Evolutionary conservation across 1,140 invertebrate genomes (phyloP).

Genomic region (Anoplophora glabripennis): DNA sequence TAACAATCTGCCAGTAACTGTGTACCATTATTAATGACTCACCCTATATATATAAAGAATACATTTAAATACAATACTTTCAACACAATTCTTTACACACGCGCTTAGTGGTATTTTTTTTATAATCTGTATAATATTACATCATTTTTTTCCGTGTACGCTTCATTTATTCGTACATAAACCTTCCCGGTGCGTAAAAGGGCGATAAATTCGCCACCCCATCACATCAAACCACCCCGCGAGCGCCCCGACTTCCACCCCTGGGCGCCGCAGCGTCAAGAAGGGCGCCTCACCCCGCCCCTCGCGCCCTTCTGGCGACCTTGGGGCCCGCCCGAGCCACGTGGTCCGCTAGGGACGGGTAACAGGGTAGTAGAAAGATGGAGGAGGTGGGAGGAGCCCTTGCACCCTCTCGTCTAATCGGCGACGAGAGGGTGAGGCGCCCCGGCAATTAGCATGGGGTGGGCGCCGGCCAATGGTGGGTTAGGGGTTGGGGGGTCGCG

Average conservation of each 20-base stretch:
- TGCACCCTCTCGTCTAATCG: constrained; percentile 15
- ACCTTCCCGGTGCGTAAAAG: too few species aligned
- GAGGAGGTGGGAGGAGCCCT: constrained; percentile 25
- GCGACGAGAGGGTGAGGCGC: background rate
- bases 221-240: background rate
- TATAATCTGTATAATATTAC: too few species aligned
- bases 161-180: too few species aligned
- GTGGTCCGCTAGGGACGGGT: constrained; percentile 24
- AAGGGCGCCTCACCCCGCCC: background rate
- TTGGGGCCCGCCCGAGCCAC: constrained; percentile 10
- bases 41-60: too few species aligned
- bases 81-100: too few species aligned
- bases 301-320: constrained; percentile 15
- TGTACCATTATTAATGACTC: too few species aligned
- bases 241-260: background rate
- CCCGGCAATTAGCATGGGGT: constrained; percentile 13
- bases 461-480: constrained; percentile 14
- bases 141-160: too few species aligned
- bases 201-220: background rate
- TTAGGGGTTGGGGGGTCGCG: background rate
- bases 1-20: too few species aligned
- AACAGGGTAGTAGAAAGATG: constrained; percentile 28
- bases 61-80: too few species aligned
- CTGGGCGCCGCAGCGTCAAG: background rate
- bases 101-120: too few species aligned